These are phyloP conservation scores for Thereva nobilitata DNA, from an alignment of 2,888 invertebrate genomes.

Conservation along the genomic window DNA sequence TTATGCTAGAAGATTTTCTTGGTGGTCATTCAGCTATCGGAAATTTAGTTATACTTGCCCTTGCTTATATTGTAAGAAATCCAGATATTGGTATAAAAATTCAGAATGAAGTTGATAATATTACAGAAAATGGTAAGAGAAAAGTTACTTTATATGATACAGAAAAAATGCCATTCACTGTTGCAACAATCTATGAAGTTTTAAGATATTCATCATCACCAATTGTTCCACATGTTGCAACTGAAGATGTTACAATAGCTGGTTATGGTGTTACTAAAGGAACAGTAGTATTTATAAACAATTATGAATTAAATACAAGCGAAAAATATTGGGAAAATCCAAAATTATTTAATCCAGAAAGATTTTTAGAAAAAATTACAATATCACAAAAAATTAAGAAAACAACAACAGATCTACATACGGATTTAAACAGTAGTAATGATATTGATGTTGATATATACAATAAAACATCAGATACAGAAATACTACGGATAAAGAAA, in stretches of 20 bases:
- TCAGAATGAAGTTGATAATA: conserved; percentile 66
- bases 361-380: conserved; percentile 64
- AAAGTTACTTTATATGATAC: conserved; percentile 67
- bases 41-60: conserved; percentile 73
- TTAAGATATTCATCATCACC: conserved; percentile 77
- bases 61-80: conserved; percentile 68
- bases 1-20: conserved; percentile 79
- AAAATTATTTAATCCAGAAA: conserved; percentile 70
- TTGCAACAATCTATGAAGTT: conserved; percentile 76
- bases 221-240: conserved; percentile 83
- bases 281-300: conserved; percentile 79
- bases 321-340: conserved; percentile 73
- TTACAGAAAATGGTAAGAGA: conserved; percentile 57
- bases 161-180: conserved; percentile 71
- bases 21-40: conserved; percentile 85
- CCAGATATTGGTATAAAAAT: conserved; percentile 68
- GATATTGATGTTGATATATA: conserved; percentile 59
- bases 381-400: background rate
- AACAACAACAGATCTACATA: conserved; percentile 56
- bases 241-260: conserved; percentile 70
- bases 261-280: conserved; percentile 74
- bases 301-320: conserved; percentile 75
- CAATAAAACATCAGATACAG: conserved; percentile 8
- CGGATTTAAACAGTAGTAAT: conserved; percentile 62
- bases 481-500: conserved; percentile 57